Evolutionary conservation across 1,140 invertebrate species (phyloP), one percentile per base, ranked within the genome.

Genomic region (Neodiprion virginianus): DNA sequence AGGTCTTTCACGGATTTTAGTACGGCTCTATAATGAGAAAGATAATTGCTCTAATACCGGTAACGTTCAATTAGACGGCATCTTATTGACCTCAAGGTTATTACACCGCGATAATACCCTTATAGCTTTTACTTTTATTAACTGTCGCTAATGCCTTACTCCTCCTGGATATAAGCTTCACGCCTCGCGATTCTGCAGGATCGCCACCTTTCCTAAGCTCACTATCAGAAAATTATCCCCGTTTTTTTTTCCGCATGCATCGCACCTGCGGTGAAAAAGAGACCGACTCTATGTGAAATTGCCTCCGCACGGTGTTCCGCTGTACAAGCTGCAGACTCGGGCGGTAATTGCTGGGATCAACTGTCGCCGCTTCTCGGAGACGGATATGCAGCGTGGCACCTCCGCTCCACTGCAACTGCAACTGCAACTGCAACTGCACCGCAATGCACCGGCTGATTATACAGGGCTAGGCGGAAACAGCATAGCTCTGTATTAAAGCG

Each of bases 1-100:
- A 40, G 61, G 72, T 73, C 67, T 47, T 69, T 73, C 81, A 81
- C 81, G 77, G 79, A 82, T 82, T 83, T 81, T 82, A 83, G 81
- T 84, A 83, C 78, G 66, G 28, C 53, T n/a, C 28, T 48, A 65
- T 75, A 69, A 67, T 75, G 74, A 77, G 73, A 71, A 75, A 17
- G 82, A 82, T 84, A 85, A 85, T 84, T 84, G 83, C 79, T 71
- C 67, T 80, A 74, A 80, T 75, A 76, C 78, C 74, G 75, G 83
- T 83, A 83, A 79, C 77, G 78, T 77, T 77, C 79, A 80, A 84
- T 84, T 85, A 83, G 76, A 67, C 78, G 79, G 78, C 84, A 82
- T 83, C 84, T 85, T 83, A 83, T 85, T 85, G 81, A 76, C 79
- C 72, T 81, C 79, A 83, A 83, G 81, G 82, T 40, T 73, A 79